phyloP scores from a whole-genome alignment of 2,888 invertebrate species.

The Andrena haemorrhoa region DNA sequence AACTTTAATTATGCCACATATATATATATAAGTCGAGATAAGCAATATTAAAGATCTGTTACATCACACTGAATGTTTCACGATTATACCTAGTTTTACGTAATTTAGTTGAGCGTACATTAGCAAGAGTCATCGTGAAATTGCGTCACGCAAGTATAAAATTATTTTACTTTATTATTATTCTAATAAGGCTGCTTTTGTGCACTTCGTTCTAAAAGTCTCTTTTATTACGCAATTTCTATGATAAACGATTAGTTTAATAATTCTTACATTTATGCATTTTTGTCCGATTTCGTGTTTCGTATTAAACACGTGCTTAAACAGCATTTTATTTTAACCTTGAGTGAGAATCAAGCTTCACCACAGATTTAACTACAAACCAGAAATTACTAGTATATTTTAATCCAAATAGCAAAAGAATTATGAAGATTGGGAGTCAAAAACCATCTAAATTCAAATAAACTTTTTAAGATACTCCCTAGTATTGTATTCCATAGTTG shows the following conservation, averaged over 20 bases:
- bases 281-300: not conserved
- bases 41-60: not conserved
- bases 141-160: not conserved
- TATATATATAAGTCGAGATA: not conserved
- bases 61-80: not conserved
- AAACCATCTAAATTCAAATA: not conserved
- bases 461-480: too few relatives aligned
- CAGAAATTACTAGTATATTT: too few relatives aligned
- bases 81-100: not conserved
- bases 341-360: too few relatives aligned
- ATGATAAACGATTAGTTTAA: not conserved
- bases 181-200: not conserved
- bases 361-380: too few relatives aligned
- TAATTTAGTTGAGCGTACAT: not conserved
- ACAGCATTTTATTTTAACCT: too few relatives aligned
- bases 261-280: constrained; percentile 3
- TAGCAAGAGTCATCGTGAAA: constrained; percentile 2
- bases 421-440: not conserved
- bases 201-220: not conserved
- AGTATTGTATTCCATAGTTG: too few relatives aligned
- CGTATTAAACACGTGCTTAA: not conserved
- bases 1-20: constrained; percentile 22
- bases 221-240: not conserved
- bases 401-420: not conserved
- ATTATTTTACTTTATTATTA: not conserved